phyloP scores from a whole-genome alignment of 2,888 invertebrate genomes.

The Cataglyphis albicans region DNA sequence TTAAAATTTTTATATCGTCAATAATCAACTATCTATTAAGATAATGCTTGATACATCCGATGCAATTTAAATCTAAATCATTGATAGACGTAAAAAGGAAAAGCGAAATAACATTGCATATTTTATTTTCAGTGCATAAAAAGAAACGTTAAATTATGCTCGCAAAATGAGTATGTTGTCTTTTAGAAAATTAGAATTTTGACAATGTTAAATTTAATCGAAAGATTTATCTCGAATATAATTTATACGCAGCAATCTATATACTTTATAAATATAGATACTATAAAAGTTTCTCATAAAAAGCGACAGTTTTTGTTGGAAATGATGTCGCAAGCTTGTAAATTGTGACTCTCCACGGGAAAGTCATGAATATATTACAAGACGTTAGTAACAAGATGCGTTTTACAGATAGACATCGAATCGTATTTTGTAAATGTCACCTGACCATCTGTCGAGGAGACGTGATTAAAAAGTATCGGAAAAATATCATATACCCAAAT shows the following conservation, averaged over 20 bases:
- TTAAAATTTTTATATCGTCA: background rate
- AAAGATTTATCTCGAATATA: slow-evolving; percentile 1
- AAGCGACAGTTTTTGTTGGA: slow-evolving; percentile 40
- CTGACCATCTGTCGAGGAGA: slow-evolving; percentile 18
- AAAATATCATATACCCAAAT: slow-evolving; percentile 43
- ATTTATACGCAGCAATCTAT: background rate
- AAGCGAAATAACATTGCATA: background rate
- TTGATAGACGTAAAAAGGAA: background rate
- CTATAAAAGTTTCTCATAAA: slow-evolving; percentile 23
- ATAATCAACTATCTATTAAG: background rate
- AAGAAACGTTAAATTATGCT: background rate
- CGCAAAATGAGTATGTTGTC: background rate
- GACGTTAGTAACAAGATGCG: slow-evolving; percentile 37
- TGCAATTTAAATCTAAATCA: background rate
- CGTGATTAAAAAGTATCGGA: slow-evolving; percentile 48
- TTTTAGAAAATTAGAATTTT: background rate
- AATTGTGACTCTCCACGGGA: slow-evolving; percentile 27
- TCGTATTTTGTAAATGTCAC: slow-evolving; percentile 49
- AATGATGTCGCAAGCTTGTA: slow-evolving; percentile 30
- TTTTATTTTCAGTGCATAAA: background rate
- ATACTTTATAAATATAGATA: background rate
- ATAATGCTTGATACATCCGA: background rate
- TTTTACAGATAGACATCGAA: slow-evolving; percentile 39
- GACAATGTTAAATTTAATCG: slow-evolving; percentile 8
- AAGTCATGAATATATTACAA: slow-evolving; percentile 50